A percentile compares a stretch with the other conserved stretches of the same genome.
Evolutionary conservation across 2,888 invertebrate genomes (phyloP).

Genomic region (Cantharis nigra): DNA sequence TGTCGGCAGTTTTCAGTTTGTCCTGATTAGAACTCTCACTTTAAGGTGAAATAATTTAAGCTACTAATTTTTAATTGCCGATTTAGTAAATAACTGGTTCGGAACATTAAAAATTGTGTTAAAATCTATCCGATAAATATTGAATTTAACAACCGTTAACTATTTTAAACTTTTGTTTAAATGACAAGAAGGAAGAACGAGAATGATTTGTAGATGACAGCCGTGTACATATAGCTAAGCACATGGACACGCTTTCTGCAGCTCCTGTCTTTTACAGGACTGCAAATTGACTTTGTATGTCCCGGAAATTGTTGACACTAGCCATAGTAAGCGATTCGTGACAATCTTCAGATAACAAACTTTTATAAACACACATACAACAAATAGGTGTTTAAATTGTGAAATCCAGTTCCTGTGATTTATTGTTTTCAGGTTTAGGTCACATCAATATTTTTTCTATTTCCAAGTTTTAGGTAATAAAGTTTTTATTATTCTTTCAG

Average conservation of each 20-base stretch:
- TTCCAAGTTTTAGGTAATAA: neutral
- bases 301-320: slow-evolving; percentile 52
- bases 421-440: neutral
- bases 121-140: neutral
- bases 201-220: slow-evolving; percentile 31
- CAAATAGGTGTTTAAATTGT: neutral
- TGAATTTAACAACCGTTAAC: neutral
- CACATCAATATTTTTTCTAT: neutral
- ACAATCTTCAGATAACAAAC: slow-evolving; percentile 36
- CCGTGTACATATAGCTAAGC: slow-evolving; percentile 18
- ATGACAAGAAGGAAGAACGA: slow-evolving; percentile 6
- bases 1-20: neutral
- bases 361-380: slow-evolving; percentile 4
- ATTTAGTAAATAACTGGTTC: neutral
- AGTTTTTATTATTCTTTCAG: neutral
- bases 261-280: slow-evolving; percentile 26
- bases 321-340: slow-evolving; percentile 42
- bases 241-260: slow-evolving; percentile 30
- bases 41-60: neutral
- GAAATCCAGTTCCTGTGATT: neutral
- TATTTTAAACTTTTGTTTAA: slow-evolving; percentile 1
- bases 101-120: neutral
- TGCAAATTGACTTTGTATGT: slow-evolving; percentile 54
- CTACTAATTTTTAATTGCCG: too few relatives aligned
- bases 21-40: neutral